Evolutionary conservation across 2,113 vertebrate genomes (phyloP), one percentile per base, ranked within the genome.

Genomic region (Halcyon senegalensis): DNA sequence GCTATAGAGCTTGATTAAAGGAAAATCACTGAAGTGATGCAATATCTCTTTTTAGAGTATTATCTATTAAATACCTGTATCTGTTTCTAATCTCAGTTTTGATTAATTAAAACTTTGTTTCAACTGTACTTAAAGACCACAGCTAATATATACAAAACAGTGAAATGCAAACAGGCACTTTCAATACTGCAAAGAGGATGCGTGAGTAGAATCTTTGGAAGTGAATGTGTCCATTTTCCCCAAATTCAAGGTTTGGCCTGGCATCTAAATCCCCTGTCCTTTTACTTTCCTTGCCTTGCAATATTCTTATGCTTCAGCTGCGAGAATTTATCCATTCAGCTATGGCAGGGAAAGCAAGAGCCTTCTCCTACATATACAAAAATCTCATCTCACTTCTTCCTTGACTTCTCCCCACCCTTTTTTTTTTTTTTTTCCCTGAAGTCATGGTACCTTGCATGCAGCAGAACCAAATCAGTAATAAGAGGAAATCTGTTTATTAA

Each of bases 1-100:
- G 82, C 84, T 84, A 87, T n/a, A 44, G 44, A 68, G 67, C 89
- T 75, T 78, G 50, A 84, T 56, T 74, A 72, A 90, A 84, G 62
- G n/a, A 66, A 93, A 94, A 96, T 84, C 85, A 56, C 31, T 80
- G 89, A 96, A 97, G 80, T 79, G 51, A 59, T 74, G 31, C 24
- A 68, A 37, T 72, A 69, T 5, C 50, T 39, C 55, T 53, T 78
- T 72, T 80, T 21, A 75, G 51, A 60, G 23, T 46, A 51, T 39
- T 43, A 21, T 58, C 39, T 56, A 28, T 78, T 76, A 63, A 69
- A 76, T 43, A 91, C 7, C 58, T 72, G 33, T 20, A 76, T 7
- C 37, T 63, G 14, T n/a, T 84, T 67, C 70, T 63, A 74, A 58
- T 44, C 17, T 70, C 25, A 37, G 16, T 63, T 91, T 74, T 67